Percentiles rank a stretch among this genome's conserved stretches.
Evolutionary conservation across 30 jellyfish, hydroid and myxozoan species (phyloP).

Genomic region (Aurelia aurita complex sp. Pacific): DNA sequence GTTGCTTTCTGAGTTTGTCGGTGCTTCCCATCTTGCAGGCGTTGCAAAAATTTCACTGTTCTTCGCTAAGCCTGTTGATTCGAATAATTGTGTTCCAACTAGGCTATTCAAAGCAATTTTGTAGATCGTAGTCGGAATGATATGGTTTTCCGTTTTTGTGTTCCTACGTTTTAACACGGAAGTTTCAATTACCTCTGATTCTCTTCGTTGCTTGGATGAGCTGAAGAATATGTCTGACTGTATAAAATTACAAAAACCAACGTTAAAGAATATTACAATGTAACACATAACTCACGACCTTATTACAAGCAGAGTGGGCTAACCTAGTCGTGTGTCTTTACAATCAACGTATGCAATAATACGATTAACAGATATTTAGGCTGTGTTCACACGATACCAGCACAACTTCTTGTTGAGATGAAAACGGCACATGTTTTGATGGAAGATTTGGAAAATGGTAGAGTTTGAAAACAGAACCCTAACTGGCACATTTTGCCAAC

Average conservation of each 20-base stretch:
- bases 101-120: slow-evolving; percentile 67
- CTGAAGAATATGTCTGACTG: slow-evolving; percentile 80
- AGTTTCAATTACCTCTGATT: slow-evolving; percentile 33
- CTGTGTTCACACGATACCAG: too few relatives aligned
- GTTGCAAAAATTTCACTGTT: slow-evolving; percentile 37
- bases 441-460: too few relatives aligned
- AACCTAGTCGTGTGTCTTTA: too few relatives aligned
- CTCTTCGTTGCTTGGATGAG: slow-evolving; percentile 38
- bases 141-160: slow-evolving; percentile 32
- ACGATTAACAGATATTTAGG: too few relatives aligned
- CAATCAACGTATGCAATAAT: too few relatives aligned
- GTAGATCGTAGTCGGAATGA: slow-evolving; percentile 47
- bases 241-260: not conserved
- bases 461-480: too few relatives aligned
- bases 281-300: too few relatives aligned
- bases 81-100: slow-evolving; percentile 58
- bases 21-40: slow-evolving; percentile 56
- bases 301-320: too few relatives aligned
- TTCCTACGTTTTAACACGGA: slow-evolving; percentile 24
- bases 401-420: too few relatives aligned
- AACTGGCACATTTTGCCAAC: too few relatives aligned
- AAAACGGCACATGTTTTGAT: too few relatives aligned
- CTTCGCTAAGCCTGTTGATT: slow-evolving; percentile 53
- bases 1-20: slow-evolving; percentile 23
- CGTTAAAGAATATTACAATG: too few relatives aligned